Base-by-base conservation (phyloP, 2,888 invertebrate species). In the Rhopalosiphum nymphaeae region DNA sequence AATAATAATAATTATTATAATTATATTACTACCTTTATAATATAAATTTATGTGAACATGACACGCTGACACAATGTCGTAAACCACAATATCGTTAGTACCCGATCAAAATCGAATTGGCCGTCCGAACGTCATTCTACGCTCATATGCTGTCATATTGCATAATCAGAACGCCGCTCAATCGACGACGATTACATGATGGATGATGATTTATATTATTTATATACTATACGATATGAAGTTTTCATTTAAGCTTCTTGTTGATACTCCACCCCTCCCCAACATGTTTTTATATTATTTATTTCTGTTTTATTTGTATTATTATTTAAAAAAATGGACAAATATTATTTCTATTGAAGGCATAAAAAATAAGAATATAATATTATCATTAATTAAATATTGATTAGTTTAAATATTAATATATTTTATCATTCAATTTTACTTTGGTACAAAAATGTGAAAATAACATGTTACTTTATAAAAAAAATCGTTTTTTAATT, bases 71-170 rank as follows among this genome's bases (percentile, higher is more conserved):
- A 21, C 53, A 53, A 61, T 61, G 11, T n/a, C n/a, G 67, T n/a
- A 11, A n/a, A 67, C n/a, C n/a, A n/a, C 13, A 13, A n/a, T n/a
- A n/a, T 21, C 21, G 2, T 78, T 3, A 42, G 16, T 29, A 29
- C 44, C 89, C 42, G 57, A 44, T 46, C n/a, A 46, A 67, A 44
- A 85, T 56, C 44, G 29, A 91, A 91, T 78, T 78, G 53, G 29
- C 36, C 42, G 29, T 10, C 57, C 46, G 29, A n/a, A 44, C 85
- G 53, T 92, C 78, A 36, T 78, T 25, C 88, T 78, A 88, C 53
- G 29, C 92, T n/a, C 21, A 26, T 11, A 53, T 13, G 88, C 67
- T 46, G 67, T 92, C 53, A 78, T 89, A 88, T 92, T 92, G 92
- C 92, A 92, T 92, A 92, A 44, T 29, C 67, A 53, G 25, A 53